Evolutionary conservation across 1,140 invertebrate species (phyloP).

Genomic region (Bombus balteatus): DNA sequence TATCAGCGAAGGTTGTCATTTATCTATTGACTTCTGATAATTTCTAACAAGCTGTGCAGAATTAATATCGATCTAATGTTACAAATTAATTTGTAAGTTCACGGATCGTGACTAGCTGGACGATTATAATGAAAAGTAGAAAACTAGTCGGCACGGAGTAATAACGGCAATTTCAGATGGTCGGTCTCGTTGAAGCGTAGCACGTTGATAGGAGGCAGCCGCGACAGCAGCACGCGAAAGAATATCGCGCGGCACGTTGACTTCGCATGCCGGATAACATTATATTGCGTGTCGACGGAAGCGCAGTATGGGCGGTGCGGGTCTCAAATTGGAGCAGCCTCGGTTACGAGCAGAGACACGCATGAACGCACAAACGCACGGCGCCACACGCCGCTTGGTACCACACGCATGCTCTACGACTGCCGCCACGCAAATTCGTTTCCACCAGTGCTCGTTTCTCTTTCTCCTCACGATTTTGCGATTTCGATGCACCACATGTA

Average conservation of each 20-base stretch:
- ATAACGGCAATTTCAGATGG: slow-evolving; percentile 31
- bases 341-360: slow-evolving; percentile 69
- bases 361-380: slow-evolving; percentile 77
- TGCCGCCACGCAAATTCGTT: slow-evolving; percentile 46
- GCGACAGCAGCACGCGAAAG: slow-evolving; percentile 31
- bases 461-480: neutral
- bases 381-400: slow-evolving; percentile 66
- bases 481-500: neutral
- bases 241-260: slow-evolving; percentile 43
- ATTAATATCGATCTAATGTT: neutral
- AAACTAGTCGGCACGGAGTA: neutral
- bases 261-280: slow-evolving; percentile 65
- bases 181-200: slow-evolving; percentile 7
- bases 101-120: neutral
- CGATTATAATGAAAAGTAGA: neutral
- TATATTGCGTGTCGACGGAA: slow-evolving; percentile 68
- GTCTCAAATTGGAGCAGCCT: slow-evolving; percentile 71
- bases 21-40: no score
- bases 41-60: neutral
- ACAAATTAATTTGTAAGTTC: neutral
- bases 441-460: slow-evolving; percentile 19
- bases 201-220: neutral
- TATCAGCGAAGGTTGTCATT: neutral
- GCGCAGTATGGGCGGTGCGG: slow-evolving; percentile 63
- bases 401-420: slow-evolving; percentile 44